Evolutionary conservation across 2,797 vertebrate genomes (phyloP), one percentile per base, ranked within the genome.

Genomic region (Sorex maritimensis): DNA sequence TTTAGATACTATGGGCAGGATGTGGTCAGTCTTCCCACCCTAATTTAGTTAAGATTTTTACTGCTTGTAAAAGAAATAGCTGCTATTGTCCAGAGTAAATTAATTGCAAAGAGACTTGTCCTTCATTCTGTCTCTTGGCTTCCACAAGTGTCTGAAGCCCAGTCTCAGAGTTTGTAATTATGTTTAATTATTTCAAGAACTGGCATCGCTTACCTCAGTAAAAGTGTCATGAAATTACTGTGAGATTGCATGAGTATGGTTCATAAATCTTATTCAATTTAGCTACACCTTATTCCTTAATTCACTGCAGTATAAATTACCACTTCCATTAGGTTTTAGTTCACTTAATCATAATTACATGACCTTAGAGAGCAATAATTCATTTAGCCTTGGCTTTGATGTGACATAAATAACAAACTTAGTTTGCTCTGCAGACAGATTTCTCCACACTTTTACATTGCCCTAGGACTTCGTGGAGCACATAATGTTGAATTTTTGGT

Each of bases 291-390:
- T 97, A 98, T 98, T 97, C 96, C 97, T 98, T 97, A 98, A 98
- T 97, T 97, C 98, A 97, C 97, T 94, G 82, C 97, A 94, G 97
- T 98, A 98, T 98, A 98, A 98, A 98, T 97, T 97, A 96, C 96
- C 97, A 97, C 97, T 98, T 98, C 97, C 95, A 97, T 96, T 97
- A 96, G 93, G 97, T 98, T 96, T 98, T 97, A 97, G 96, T 98
- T 98, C 98, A 97, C 97, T 98, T 98, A 98, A 97, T 98, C 97
- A 98, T 98, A 98, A 98, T 98, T 98, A 98, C 98, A 97, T 98
- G 14, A 98, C 98, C 98, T 98, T 96, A 98, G 97, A 98, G 97
- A 95, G 97, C 93, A 98, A 94, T 98, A 98, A 98, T 98, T 98
- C 97, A 78, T 97, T 30, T 95, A 97, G 94, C 92, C 92, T 92